Evolutionary conservation across 2,888 invertebrate species (phyloP), one percentile per base, ranked within the genome.

Genomic region (Drosophila pseudotakahashii): DNA sequence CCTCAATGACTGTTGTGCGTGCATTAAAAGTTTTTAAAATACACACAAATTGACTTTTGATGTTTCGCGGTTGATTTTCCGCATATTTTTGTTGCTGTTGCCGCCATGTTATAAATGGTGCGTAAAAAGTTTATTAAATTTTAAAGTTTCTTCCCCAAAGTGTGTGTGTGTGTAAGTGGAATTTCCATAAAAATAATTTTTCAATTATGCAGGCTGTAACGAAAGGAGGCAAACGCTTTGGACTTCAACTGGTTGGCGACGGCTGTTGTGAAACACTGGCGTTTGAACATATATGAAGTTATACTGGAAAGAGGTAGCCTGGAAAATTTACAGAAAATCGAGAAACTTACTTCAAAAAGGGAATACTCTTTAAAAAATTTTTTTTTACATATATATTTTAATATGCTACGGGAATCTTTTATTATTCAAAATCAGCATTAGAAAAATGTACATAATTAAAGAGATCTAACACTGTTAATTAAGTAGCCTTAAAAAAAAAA

Each of bases 91-190:
- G 68, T 34, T 67, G 68, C 54, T 30, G 39, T 13, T 13, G 26
- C 30, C 44, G 45, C 44, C 39, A 47, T 47, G 39, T 52, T 57
- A 52, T 64, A 73, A 84, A 84, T 86, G 86, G 78, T 77, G 86
- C 87, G 88, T 88, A 83, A 88, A 88, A 88, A 88, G 86, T 88
- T 86, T 86, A 88, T 88, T 88, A 83, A 83, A 83, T 83, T 86
- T 88, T 88, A 67, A 83, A 82, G 77, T 71, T 81, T 68, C 58
- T 69, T 45, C 37, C 1, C 23, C 19, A 14, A 23, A 32, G 50
- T 16, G 36, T 32, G 37, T 14, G 37, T 14, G 55, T 14, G 55
- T 79, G 45, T 45, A 41, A 63, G 37, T 47, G 76, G 62, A 64
- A 82, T 73, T 77, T 81, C 57, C 82, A 82, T 79, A 81, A 88